Evolutionary conservation across 2,888 invertebrate species (phyloP), one percentile per base, ranked within the genome.

Genomic region (Pseudeuparius sepicola): DNA sequence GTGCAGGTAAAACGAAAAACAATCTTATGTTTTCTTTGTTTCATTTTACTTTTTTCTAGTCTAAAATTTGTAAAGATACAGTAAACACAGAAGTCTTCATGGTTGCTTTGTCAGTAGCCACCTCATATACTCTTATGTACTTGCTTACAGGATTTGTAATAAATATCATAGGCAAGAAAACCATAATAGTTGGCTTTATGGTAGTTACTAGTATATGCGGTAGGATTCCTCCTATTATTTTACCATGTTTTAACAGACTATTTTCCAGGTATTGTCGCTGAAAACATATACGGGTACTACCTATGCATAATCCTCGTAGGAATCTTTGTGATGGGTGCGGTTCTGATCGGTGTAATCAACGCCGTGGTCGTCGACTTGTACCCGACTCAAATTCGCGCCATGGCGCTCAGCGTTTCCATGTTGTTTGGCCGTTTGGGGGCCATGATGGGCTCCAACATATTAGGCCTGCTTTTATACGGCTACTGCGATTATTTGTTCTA

Each of bases 101-200:
- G 24, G 49, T 54, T 4, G 46, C 57, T 4, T 35, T 64, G 24
- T 36, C 55, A 3, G 51, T 60, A 11, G 61, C 56, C 10, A 41
- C 48, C 9, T 44, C 48, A 5, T 54, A 56, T 24, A 41, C 41
- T 11, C 12, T 52, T 3, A 47, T 54, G 4, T 63, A 61, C 41
- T 46, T 61, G 14, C 32, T 53, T 10, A 54, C 57, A 11, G 63
- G 61, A 4, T 37, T 48, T 15, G 33, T 62, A 4, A 61, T 75
- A 12, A 66, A 69, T 41, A 41, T 55, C 1, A 46, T 65, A 1
- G 77, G 78, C 14, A 76, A 78, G 53, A 73, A 72, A 52, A 56
- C 48, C 13, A 37, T 61, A 2, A 39, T 61, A 10, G 37, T 56
- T 16, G n/a, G n/a, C n/a, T n/a, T n/a, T n/a, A n/a, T n/a, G n/a